These are phyloP conservation scores for Nudaria mundana DNA, from an alignment of 2,888 invertebrate species.

Conservation along the genomic window DNA sequence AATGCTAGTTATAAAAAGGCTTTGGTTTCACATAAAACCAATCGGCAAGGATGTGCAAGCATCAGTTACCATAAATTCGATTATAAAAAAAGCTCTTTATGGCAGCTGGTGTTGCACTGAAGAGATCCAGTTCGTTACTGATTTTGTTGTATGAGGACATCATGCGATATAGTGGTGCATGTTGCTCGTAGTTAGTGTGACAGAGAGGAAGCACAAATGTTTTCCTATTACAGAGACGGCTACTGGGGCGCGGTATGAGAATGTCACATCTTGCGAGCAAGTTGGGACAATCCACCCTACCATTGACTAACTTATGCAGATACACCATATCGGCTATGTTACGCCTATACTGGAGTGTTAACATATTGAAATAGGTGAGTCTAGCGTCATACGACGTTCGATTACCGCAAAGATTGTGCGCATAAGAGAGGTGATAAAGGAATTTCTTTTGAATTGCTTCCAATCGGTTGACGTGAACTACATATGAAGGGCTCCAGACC, in stretches of 20 bases:
- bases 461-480: neutral
- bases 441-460: neutral
- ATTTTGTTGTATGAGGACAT: neutral
- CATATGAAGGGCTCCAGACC: neutral
- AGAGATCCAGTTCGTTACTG: neutral
- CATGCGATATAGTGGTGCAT: neutral
- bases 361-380: neutral
- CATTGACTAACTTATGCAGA: too few species aligned
- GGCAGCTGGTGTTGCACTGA: neutral
- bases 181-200: neutral
- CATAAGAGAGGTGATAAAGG: neutral
- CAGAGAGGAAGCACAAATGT: neutral
- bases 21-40: neutral
- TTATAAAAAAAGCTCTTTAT: neutral
- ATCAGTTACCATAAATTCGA: neutral
- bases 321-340: neutral
- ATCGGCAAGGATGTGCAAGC: neutral
- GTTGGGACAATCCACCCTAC: neutral
- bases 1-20: too few species aligned
- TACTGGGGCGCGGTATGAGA: neutral
- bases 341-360: neutral
- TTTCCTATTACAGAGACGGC: neutral
- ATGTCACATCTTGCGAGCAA: neutral
- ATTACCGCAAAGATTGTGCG: neutral
- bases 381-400: neutral